These are phyloP conservation scores for Artibeus lituratus DNA, from an alignment of 2,797 vertebrate genomes.

Conservation along the genomic window DNA sequence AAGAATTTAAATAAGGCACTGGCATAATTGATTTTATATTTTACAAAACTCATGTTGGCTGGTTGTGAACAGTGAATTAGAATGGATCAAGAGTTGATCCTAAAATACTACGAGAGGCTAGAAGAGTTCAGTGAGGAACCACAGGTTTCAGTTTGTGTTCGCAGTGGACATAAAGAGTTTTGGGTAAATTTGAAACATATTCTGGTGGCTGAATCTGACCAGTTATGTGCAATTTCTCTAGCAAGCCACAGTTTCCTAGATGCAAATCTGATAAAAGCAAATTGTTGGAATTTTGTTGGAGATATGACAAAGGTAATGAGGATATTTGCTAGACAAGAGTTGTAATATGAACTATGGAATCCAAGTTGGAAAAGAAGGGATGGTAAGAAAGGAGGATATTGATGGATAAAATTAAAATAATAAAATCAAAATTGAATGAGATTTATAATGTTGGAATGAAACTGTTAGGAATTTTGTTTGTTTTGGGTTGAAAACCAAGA, in stretches of 20 bases:
- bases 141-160: neutral
- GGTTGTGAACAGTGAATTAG: neutral
- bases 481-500: neutral
- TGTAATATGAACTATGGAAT: neutral
- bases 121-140: neutral
- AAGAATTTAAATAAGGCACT: neutral
- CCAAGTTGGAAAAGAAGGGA: neutral
- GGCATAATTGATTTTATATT: neutral
- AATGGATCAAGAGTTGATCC: neutral
- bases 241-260: neutral
- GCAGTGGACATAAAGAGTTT: neutral
- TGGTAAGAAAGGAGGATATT: neutral
- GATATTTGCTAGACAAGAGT: neutral
- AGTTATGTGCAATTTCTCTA: neutral
- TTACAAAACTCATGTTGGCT: neutral
- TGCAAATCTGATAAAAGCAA: neutral
- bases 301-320: neutral
- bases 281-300: neutral
- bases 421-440: neutral
- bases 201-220: neutral
- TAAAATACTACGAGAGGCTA: neutral
- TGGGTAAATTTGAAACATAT: neutral
- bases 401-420: neutral
- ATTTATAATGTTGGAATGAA: neutral
- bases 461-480: neutral